A percentile compares a stretch with the other conserved stretches of the same genome.
Conservation (phyloP, 1,140 invertebrate genomes). For the Drosophila sucinea region DNA sequence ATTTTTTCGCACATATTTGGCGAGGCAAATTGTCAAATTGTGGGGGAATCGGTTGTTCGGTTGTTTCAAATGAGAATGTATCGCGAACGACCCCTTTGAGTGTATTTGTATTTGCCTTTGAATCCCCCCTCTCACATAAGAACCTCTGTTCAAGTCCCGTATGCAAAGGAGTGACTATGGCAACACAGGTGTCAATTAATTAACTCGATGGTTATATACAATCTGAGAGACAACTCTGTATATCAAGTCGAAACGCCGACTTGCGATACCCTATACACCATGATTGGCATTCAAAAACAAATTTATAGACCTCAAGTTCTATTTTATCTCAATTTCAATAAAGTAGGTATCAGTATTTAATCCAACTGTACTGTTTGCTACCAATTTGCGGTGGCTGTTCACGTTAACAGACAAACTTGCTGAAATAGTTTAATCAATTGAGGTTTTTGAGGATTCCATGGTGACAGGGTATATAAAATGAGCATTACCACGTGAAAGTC, state of each 20-base stretch:
- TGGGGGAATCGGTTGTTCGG: background rate
- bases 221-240: conserved; percentile 15
- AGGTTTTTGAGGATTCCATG: background rate
- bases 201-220: conserved; percentile 16
- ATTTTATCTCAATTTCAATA: background rate
- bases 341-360: background rate
- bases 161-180: conserved; percentile 1
- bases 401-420: background rate
- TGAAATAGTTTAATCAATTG: background rate
- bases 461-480: conserved; percentile 1
- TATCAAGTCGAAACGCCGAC: conserved; percentile 1
- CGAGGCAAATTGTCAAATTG: background rate
- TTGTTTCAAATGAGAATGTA: conserved; percentile 11
- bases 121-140: background rate
- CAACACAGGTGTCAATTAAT: background rate
- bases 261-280: background rate
- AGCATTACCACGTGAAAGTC: conserved; percentile 2
- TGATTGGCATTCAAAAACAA: background rate
- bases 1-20: background rate
- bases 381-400: background rate
- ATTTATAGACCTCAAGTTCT: background rate
- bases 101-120: background rate
- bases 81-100: background rate
- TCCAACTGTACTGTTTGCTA: background rate
- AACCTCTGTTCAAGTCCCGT: background rate